A percentile compares a stretch with the other conserved stretches of the same genome.
Conservation (phyloP, 1,140 invertebrate species). For the Bathynomus jamesi region DNA sequence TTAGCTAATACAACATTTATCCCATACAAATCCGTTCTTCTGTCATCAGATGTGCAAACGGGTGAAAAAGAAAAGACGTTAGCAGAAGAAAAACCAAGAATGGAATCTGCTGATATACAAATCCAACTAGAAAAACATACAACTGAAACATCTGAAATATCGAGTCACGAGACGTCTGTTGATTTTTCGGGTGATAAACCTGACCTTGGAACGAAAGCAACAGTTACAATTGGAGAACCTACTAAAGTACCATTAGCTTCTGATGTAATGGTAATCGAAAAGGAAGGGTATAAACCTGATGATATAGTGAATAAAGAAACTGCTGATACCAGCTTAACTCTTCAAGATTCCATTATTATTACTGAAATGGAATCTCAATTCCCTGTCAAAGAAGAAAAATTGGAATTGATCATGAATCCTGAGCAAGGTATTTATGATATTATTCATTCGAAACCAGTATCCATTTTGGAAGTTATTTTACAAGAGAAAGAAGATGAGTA, state of each 20-base stretch:
- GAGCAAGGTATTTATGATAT: conserved; percentile 43
- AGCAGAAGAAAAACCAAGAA: conserved; percentile 13
- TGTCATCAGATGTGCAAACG: conserved; percentile 29
- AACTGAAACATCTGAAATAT: conserved; percentile 21
- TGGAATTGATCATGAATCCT: not conserved
- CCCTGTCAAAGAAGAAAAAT: not conserved
- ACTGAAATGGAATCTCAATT: not conserved
- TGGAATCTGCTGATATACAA: conserved; percentile 11
- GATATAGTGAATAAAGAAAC: not conserved
- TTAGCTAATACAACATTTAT: conserved; percentile 25
- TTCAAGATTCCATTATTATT: not conserved
- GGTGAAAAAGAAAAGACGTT: conserved; percentile 30
- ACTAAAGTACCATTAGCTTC: not conserved
- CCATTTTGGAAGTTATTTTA: conserved; percentile 37
- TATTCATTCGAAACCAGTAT: conserved; percentile 18
- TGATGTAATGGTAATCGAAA: not conserved
- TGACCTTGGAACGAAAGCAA: conserved; percentile 13
- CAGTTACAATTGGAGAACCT: conserved; percentile 17
- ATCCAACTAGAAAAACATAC: conserved; percentile 18
- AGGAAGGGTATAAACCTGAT: not conserved
- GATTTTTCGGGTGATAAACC: not conserved
- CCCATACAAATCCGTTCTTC: conserved; percentile 22
- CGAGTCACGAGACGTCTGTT: conserved; percentile 19
- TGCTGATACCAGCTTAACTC: not conserved
- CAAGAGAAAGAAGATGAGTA: not conserved